phyloP scores from a whole-genome alignment of 2,113 vertebrate genomes.

The Bos indicus region DNA sequence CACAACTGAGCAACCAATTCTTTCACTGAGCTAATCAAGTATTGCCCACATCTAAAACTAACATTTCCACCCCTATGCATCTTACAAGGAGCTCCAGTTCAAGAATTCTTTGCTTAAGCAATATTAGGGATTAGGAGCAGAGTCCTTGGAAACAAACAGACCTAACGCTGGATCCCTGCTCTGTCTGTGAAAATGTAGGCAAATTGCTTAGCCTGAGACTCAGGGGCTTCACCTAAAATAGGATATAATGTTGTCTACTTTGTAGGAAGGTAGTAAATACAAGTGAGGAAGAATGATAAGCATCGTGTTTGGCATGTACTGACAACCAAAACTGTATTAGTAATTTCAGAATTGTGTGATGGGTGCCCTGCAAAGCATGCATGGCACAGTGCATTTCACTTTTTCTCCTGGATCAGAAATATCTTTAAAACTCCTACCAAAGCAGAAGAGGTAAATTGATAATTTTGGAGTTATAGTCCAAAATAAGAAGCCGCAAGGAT shows the following conservation, averaged over 20 bases:
- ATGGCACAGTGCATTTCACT: not conserved
- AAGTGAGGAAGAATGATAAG: not conserved
- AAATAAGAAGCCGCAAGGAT: not conserved
- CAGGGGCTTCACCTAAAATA: not conserved
- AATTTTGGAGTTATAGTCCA: not conserved
- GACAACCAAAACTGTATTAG: not conserved
- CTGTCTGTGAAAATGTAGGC: not conserved
- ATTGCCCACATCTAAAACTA: not conserved
- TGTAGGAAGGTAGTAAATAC: not conserved
- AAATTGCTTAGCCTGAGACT: not conserved
- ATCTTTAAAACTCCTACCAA: not conserved
- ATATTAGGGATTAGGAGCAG: not conserved
- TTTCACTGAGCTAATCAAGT: not conserved
- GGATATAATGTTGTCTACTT: not conserved
- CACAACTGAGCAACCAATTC: not conserved
- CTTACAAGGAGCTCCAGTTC: not conserved
- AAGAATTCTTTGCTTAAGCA: slow-evolving; percentile 9
- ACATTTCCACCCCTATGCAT: not conserved
- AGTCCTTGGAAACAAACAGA: not conserved
- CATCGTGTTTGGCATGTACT: not conserved
- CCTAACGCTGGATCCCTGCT: not conserved
- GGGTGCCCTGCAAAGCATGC: not conserved
- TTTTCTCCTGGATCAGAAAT: not conserved
- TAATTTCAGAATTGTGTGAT: slow-evolving; percentile 15
- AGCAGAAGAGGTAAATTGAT: not conserved